Conservation (phyloP, 2,797 vertebrate species). For the Tachyglossus aculeatus region DNA sequence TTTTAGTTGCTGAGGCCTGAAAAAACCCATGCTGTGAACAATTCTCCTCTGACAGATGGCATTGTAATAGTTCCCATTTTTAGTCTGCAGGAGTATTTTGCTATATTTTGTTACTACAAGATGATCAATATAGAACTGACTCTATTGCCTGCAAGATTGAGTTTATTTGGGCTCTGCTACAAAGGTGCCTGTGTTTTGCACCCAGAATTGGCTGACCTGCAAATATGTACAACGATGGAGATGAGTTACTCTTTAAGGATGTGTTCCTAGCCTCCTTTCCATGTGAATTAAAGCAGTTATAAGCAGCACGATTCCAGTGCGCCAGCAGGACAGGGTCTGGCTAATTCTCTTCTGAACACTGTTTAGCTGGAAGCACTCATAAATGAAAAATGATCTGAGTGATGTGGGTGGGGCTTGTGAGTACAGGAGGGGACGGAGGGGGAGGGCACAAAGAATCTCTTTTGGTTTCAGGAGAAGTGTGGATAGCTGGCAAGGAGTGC, state of each 20-base stretch:
- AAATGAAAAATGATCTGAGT: slow-evolving; percentile 54
- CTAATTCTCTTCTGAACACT: slow-evolving; percentile 16
- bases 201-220: not conserved
- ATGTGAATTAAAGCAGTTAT: slow-evolving; percentile 15
- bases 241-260: not conserved
- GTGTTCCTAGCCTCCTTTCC: not conserved
- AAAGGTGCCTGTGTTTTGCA: not conserved
- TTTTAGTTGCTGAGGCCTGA: no score
- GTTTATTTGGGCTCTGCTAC: not conserved
- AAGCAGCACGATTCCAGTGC: slow-evolving; percentile 10
- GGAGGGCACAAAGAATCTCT: not conserved
- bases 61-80: no score
- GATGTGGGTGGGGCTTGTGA: slow-evolving; percentile 47
- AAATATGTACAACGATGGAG: not conserved
- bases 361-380: slow-evolving; percentile 48
- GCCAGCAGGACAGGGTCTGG: slow-evolving; percentile 14
- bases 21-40: no score
- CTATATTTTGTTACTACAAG: no score
- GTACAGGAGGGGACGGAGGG: slow-evolving; percentile 37
- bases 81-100: no score
- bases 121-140: no score
- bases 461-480: not conserved
- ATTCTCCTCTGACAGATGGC: no score
- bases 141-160: no score
- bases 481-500: slow-evolving; percentile 28